Base-by-base conservation (phyloP, 92 coral and sea anemone genomes). In the Umimayanthus kanabou region DNA sequence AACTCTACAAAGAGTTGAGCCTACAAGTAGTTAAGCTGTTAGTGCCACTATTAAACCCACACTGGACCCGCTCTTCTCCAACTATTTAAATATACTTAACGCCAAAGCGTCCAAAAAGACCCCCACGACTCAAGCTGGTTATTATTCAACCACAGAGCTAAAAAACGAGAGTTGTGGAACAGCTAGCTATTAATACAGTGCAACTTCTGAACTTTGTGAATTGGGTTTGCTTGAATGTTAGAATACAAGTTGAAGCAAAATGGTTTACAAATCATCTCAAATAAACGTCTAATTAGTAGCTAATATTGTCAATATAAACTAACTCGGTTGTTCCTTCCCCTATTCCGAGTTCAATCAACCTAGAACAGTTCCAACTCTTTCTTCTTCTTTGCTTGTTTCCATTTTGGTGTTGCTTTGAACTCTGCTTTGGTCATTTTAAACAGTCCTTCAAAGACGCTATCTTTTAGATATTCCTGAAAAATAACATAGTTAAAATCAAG, bases 351-450 rank as follows among this genome's bases (percentile, higher is more conserved):
- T 82, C 40, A 37, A 25, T 55, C 67, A 6, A 53, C 37, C 86
- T 92, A 94, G 86, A 92, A 94, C 87, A 94, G 53, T 22, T 91
- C 87, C n/a, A 43, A 61, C n/a, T 5, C 29, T 53, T 92, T 90
- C 88, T 94, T 94, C 53, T 25, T 61, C 10, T 92, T 80, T 43
- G 90, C 88, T 66, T 90, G 93, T 73, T 88, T 92, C 97, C 97
- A 94, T 30, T 85, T 67, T 2, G 97, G 92, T 11, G 77, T 64
- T 42, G 49, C 43, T 30, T 77, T 79, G 90, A 90, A 94, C 1
- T 85, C 91, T 45, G 80, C 79, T 71, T 85, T 89, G 53, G 95
- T 78, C 92, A 94, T 92, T 77, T 85, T 75, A 80, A 94, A 93
- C 18, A 91, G 76, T 13, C 58, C 20, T 43, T 87, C 73, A 78